phyloP scores from a whole-genome alignment of 2,888 invertebrate genomes.

The Tridacna crocea region DNA sequence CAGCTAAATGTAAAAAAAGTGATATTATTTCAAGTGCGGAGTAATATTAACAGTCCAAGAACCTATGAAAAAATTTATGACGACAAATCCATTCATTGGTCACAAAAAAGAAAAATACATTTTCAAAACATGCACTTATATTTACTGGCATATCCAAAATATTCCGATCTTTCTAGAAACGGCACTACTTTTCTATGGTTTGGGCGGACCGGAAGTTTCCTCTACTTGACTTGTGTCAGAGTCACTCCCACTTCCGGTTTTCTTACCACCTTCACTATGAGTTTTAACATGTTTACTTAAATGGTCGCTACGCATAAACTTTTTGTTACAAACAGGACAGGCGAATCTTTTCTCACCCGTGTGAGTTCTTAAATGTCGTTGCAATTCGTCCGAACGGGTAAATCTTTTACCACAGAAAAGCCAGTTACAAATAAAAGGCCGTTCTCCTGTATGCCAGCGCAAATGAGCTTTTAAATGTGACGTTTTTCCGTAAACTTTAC shows the following conservation, averaged over 20 bases:
- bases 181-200: conserved; percentile 27
- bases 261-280: conserved; percentile 86
- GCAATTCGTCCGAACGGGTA: conserved; percentile 97
- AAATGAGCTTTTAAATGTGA: conserved; percentile 99
- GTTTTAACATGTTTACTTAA: conserved; percentile 96
- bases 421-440: conserved; percentile 99
- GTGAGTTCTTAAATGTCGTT: conserved; percentile 97
- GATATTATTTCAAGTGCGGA: no score
- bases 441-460: conserved; percentile 98
- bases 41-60: no score
- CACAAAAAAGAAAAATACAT: no score
- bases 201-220: conserved; percentile 46
- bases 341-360: conserved; percentile 95
- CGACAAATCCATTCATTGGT: no score
- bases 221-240: conserved; percentile 65
- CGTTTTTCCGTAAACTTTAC: conserved; percentile 93
- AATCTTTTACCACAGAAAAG: conserved; percentile 98
- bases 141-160: background rate
- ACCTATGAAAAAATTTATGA: no score
- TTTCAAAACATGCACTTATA: no score
- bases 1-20: no score
- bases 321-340: conserved; percentile 94
- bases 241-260: conserved; percentile 72
- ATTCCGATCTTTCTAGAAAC: background rate
- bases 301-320: conserved; percentile 97